phyloP scores from a whole-genome alignment of 2,888 invertebrate species.

The Pseudococcus jackbeardsleyi region DNA sequence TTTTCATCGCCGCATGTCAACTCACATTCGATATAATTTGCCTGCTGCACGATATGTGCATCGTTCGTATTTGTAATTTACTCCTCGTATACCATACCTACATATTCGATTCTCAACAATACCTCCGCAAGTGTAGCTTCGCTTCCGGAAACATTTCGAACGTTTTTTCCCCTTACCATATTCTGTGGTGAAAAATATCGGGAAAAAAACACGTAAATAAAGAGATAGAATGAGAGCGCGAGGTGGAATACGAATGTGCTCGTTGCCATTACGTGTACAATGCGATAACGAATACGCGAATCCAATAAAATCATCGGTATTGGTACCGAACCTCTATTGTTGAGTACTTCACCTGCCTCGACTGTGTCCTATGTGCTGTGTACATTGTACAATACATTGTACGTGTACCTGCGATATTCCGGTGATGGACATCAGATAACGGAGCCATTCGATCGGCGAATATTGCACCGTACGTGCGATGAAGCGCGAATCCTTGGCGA shows the following conservation, averaged over 20 bases:
- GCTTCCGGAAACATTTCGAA: background rate
- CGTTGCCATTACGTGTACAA: background rate
- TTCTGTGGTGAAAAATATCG: background rate
- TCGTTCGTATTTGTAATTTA: background rate
- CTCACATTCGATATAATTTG: background rate
- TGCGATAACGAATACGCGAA: background rate
- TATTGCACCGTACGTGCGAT: background rate
- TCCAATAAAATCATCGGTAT: background rate
- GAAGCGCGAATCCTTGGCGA: slow-evolving; percentile 17
- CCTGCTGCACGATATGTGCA: background rate
- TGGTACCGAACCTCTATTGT: background rate
- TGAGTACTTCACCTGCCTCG: background rate
- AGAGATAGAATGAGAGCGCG: background rate
- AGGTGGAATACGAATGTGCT: background rate
- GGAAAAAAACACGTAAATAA: background rate
- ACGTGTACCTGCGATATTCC: background rate
- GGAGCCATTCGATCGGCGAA: slow-evolving; percentile 1
- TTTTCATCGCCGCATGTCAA: background rate
- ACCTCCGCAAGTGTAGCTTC: background rate
- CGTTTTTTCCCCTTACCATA: background rate
- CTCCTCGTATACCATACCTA: too few species aligned
- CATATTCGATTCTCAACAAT: background rate
- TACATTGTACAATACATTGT: background rate
- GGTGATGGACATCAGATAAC: slow-evolving; percentile 3
- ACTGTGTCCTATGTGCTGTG: too few species aligned